These are phyloP conservation scores for Drosophila rellima DNA, from an alignment of 2,888 invertebrate species.

Conservation along the genomic window DNA sequence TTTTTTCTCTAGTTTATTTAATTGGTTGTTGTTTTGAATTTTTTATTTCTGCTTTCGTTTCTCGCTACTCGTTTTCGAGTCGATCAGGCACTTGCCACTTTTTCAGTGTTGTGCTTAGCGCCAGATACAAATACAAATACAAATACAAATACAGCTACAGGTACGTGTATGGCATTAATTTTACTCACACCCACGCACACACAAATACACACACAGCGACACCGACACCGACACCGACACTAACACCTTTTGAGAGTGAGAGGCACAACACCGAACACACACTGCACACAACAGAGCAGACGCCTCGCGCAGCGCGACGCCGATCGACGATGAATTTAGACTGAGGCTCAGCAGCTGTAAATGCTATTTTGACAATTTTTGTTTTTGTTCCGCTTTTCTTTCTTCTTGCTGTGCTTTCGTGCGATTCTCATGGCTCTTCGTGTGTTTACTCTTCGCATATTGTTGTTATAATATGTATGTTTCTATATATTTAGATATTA, in stretches of 20 bases:
- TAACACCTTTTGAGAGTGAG: conserved; percentile 8
- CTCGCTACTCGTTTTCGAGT: conserved; percentile 11
- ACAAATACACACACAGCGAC: conserved; percentile 25
- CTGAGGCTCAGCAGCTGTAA: conserved; percentile 76
- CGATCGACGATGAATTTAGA: conserved; percentile 77
- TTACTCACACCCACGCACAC: conserved; percentile 7
- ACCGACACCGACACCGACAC: conserved; percentile 14
- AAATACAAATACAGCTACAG: conserved; percentile 10
- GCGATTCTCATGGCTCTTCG: conserved; percentile 71
- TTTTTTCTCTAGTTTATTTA: conserved; percentile 2
- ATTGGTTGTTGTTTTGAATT: not conserved
- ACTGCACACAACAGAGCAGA: conserved; percentile 24
- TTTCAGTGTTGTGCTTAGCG: conserved; percentile 29
- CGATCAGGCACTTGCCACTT: conserved; percentile 16
- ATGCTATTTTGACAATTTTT: conserved; percentile 74
- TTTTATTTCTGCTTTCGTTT: conserved; percentile 6
- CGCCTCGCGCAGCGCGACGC: conserved; percentile 55
- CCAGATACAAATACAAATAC: conserved; percentile 22
- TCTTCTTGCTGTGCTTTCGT: conserved; percentile 74
- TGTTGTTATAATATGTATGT: conserved; percentile 20
- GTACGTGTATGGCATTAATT: conserved; percentile 31
- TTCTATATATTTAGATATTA: conserved; percentile 2
- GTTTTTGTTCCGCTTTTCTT: conserved; percentile 55
- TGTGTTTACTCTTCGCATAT: conserved; percentile 57
- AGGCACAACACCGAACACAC: conserved; percentile 25